Conservation (phyloP, 2,797 vertebrate species). For the Clamator glandarius region DNA sequence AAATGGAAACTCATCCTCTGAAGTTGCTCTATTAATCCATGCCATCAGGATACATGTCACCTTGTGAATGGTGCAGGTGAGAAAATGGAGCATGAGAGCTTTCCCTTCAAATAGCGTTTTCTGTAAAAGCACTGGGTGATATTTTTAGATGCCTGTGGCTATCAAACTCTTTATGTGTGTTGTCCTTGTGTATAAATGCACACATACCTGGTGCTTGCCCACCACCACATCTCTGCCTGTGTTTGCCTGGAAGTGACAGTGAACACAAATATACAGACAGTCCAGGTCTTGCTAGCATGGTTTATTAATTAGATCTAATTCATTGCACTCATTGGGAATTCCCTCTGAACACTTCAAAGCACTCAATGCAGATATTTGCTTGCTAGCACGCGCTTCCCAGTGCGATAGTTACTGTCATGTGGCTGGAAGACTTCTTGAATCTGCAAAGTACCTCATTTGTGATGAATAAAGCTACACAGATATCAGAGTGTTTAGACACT, state of each 20-base stretch:
- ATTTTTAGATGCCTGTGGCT: background rate
- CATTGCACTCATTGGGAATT: conserved; percentile 44
- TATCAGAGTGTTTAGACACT: background rate
- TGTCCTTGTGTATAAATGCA: background rate
- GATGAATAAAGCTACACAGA: background rate
- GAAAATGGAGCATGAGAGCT: conserved; percentile 10
- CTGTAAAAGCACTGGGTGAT: background rate
- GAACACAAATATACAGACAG: background rate
- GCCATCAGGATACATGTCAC: conserved; percentile 43
- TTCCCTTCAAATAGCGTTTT: background rate
- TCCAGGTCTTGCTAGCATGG: background rate
- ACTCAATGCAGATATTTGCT: background rate
- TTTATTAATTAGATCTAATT: conserved; percentile 30
- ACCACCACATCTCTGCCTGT: background rate
- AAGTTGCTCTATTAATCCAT: conserved; percentile 42
- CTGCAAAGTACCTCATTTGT: background rate
- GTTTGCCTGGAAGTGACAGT: background rate
- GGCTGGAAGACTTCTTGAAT: background rate
- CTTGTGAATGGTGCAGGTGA: background rate
- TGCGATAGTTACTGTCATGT: background rate
- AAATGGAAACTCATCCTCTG: conserved; percentile 4
- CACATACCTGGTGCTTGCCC: background rate
- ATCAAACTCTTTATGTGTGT: background rate
- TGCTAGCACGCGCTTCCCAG: background rate
- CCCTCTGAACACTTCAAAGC: conserved; percentile 25